phyloP scores from a whole-genome alignment of 1,140 invertebrate species.

The Halesus radiatus region DNA sequence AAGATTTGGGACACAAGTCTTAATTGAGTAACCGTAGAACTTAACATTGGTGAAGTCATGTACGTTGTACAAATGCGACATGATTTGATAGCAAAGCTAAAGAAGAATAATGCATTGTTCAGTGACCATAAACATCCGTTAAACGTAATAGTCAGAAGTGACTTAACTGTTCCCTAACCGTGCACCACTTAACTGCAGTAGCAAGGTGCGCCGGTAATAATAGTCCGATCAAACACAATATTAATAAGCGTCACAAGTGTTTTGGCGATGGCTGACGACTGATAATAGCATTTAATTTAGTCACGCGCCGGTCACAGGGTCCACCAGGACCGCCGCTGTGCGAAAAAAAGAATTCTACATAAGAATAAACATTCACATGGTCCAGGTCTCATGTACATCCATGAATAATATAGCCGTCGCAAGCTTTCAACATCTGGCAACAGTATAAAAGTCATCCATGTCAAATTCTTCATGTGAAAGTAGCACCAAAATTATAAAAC shows the following conservation, averaged over 20 bases:
- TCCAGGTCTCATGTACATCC: no score
- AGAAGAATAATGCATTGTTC: slow-evolving; percentile 9
- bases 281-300: slow-evolving; percentile 23
- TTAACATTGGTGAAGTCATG: no score
- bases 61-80: not conserved
- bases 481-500: no score
- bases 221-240: not conserved
- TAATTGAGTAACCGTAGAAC: no score
- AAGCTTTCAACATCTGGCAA: no score
- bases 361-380: no score
- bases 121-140: not conserved
- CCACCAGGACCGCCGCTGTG: no score
- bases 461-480: no score
- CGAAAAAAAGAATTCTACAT: no score
- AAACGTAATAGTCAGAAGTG: not conserved
- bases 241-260: not conserved
- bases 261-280: not conserved
- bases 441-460: no score
- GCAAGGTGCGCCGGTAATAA: not conserved
- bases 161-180: slow-evolving; percentile 16
- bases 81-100: not conserved
- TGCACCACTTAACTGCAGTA: not conserved
- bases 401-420: no score
- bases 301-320: not conserved
- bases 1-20: no score